These are phyloP conservation scores for Poeciliopsis gracilis DNA, from an alignment of 2,797 vertebrate genomes.

Conservation along the genomic window DNA sequence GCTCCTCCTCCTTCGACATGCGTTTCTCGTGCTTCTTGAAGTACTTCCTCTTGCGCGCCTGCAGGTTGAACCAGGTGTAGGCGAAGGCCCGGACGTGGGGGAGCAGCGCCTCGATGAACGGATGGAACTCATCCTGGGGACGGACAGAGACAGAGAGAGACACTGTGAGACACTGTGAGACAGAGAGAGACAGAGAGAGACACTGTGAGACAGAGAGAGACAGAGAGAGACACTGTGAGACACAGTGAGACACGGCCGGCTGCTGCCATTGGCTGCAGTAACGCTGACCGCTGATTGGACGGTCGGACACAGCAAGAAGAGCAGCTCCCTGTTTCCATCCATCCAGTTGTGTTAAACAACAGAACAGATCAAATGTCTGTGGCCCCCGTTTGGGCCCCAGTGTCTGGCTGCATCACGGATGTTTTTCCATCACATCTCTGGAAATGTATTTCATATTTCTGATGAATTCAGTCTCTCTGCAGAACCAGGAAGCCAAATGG, in stretches of 20 bases:
- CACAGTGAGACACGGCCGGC: too few species aligned
- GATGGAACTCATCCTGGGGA: slow-evolving; percentile 90
- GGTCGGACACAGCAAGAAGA: background rate
- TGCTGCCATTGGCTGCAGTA: background rate
- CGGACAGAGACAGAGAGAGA: background rate
- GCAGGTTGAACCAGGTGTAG: slow-evolving; percentile 99
- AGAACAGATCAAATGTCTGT: too few species aligned
- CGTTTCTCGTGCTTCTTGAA: slow-evolving; percentile 99
- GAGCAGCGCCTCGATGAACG: slow-evolving; percentile 99
- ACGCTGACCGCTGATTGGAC: background rate
- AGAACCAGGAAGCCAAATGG: background rate
- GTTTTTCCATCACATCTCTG: too few species aligned
- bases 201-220: background rate
- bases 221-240: background rate
- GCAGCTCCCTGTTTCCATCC: background rate
- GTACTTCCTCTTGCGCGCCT: slow-evolving; percentile 99
- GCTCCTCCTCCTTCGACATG: slow-evolving; percentile 99
- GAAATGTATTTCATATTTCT: too few species aligned
- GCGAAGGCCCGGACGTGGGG: slow-evolving; percentile 98
- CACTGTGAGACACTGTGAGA: background rate
- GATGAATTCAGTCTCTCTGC: too few species aligned
- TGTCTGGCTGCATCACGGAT: too few species aligned
- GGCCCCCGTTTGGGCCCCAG: too few species aligned
- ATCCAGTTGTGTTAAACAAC: background rate
- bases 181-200: too few species aligned